Base-by-base conservation (phyloP, 2,113 vertebrate species). In the Plecotus auritus region DNA sequence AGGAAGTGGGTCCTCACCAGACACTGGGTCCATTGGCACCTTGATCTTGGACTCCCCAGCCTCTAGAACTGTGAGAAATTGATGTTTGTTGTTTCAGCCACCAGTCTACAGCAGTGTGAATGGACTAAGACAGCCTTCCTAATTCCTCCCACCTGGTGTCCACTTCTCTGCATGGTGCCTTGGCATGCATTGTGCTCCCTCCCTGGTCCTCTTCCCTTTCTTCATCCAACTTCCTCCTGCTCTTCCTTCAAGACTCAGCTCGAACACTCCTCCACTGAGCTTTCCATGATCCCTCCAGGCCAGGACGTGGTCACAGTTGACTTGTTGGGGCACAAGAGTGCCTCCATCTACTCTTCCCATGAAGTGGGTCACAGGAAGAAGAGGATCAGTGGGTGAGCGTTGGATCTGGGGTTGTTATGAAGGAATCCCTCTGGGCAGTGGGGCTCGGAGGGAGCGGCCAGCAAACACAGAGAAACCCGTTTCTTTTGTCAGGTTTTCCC, bases 291-390 rank as follows among this genome's bases (percentile, higher is more conserved):
- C 37, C n/a, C 11, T 20, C 2, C 28, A 54, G 64, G 37, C 37
- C 12, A 56, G 40, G 37, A 23, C 3, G 3, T 64, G 51, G 49
- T 70, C 14, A 73, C 59, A 2, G 32, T 14, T 56, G 61, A 26
- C 26, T 2, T 47, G 49, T 4, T 7, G 54, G 76, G 35, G 0
- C 23, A 3, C 37, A 10, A 0, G 6, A 66, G 1, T 0, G 2
- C 47, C 35, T 51, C 0, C 2, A 0, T 8, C 0, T 1, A 5
- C 4, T 45, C 45, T 54, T 70, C 45, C 40, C 40, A 30, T 9
- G 88, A 42, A 20, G 17, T 6, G 54, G 26, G 40, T 61, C 37
- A n/a, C 4, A 2, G 35, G 22, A 76, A 4, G 40, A 30, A 17
- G 54, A 37, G 35, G 76, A 30, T 22, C 67, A 18, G 78, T 47